A percentile compares a stretch with the other conserved stretches of the same genome.
Evolutionary conservation across 2,888 invertebrate genomes (phyloP).

Genomic region (Syrphus vitripennis): DNA sequence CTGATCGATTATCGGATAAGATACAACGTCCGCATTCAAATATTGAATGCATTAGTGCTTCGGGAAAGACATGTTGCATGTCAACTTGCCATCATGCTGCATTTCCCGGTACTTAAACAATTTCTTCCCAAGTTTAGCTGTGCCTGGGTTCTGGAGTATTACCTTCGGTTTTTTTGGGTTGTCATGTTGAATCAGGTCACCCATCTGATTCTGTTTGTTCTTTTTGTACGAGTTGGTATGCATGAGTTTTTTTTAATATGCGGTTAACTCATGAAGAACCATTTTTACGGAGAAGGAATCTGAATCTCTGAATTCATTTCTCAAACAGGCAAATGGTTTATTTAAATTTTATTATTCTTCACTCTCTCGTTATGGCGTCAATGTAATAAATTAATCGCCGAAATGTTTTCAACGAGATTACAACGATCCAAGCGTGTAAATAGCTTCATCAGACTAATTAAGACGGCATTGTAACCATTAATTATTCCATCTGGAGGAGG

Average conservation of each 20-base stretch:
- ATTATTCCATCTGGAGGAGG: slow-evolving; percentile 45
- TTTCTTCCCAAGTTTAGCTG: slow-evolving; percentile 23
- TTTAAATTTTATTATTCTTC: not conserved
- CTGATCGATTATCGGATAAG: slow-evolving; percentile 67
- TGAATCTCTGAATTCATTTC: slow-evolving; percentile 24
- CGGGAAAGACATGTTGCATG: slow-evolving; percentile 52
- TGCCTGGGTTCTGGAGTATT: not conserved
- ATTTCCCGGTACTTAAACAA: slow-evolving; percentile 64
- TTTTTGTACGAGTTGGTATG: not conserved
- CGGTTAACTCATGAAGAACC: slow-evolving; percentile 31
- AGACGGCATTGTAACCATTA: slow-evolving; percentile 56
- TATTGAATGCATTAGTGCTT: slow-evolving; percentile 44
- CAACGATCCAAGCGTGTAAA: slow-evolving; percentile 52
- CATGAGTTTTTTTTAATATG: not conserved
- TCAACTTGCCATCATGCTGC: slow-evolving; percentile 59
- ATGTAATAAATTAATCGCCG: slow-evolving; percentile 53
- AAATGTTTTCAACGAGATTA: slow-evolving; percentile 62
- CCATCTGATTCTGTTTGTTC: slow-evolving; percentile 9
- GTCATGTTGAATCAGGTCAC: slow-evolving; percentile 69
- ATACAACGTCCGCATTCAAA: slow-evolving; percentile 36
- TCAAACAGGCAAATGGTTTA: not conserved
- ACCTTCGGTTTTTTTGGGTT: slow-evolving; percentile 27
- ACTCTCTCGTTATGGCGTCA: not conserved
- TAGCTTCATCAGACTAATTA: slow-evolving; percentile 57
- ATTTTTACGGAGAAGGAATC: not conserved